Evolutionary conservation across 2,797 vertebrate genomes (phyloP).

Genomic region (Gadopsis bispinosus): DNA sequence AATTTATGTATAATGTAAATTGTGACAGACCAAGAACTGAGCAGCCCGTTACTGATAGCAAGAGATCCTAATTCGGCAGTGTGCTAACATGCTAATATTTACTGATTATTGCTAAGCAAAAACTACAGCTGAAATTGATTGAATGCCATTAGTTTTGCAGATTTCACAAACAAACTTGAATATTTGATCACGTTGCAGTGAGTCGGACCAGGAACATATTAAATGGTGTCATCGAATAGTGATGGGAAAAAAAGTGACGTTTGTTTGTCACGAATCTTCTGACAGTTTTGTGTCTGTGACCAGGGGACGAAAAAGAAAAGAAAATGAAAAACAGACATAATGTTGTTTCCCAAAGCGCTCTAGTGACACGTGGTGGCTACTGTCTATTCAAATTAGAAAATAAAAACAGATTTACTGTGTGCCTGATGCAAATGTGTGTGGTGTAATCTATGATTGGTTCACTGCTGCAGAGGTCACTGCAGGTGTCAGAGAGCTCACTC

Average conservation of each 20-base stretch:
- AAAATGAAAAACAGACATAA: slow-evolving; percentile 22
- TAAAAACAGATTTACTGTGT: neutral
- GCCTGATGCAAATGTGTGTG: slow-evolving; percentile 15
- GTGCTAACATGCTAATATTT: too few species aligned
- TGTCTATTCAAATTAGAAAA: slow-evolving; percentile 11
- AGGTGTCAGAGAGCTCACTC: neutral
- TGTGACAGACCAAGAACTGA: neutral
- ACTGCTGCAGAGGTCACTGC: neutral
- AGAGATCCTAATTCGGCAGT: too few species aligned
- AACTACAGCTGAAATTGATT: too few species aligned
- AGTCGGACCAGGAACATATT: too few species aligned
- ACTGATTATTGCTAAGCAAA: too few species aligned
- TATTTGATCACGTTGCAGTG: too few species aligned
- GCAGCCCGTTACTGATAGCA: neutral
- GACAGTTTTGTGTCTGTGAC: neutral
- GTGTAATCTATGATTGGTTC: neutral
- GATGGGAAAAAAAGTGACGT: neutral
- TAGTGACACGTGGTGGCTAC: neutral
- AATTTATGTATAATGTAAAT: neutral
- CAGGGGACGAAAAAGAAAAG: too few species aligned
- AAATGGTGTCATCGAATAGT: too few species aligned
- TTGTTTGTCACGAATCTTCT: neutral
- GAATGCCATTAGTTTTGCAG: too few species aligned
- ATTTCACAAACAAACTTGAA: too few species aligned
- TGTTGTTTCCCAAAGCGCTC: neutral